These are phyloP conservation scores for Thaleichthys pacificus DNA, from an alignment of 2,797 vertebrate genomes.

Conservation along the genomic window DNA sequence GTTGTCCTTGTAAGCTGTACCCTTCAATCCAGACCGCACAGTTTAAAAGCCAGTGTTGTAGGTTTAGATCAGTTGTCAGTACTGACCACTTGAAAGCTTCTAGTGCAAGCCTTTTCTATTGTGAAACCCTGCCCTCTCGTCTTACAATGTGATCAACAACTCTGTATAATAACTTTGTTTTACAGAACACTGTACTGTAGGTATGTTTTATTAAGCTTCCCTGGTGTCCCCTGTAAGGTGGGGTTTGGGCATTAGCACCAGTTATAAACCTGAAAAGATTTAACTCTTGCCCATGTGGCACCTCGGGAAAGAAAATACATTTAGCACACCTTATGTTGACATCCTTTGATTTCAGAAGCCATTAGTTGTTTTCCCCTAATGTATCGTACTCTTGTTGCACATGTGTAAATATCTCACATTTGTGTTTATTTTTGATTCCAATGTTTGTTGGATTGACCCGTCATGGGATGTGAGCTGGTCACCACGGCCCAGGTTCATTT, in stretches of 20 bases:
- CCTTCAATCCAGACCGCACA: slow-evolving; percentile 31
- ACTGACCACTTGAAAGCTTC: slow-evolving; percentile 58
- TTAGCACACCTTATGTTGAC: slow-evolving; percentile 22
- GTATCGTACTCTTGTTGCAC: slow-evolving; percentile 45
- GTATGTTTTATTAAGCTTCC: neutral
- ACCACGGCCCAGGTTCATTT: slow-evolving; percentile 22
- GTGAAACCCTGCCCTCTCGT: slow-evolving; percentile 39
- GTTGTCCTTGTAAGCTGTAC: slow-evolving; percentile 15
- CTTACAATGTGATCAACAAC: slow-evolving; percentile 25
- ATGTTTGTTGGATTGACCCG: slow-evolving; percentile 56
- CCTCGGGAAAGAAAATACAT: neutral
- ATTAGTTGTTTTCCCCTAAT: slow-evolving; percentile 16
- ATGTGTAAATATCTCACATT: slow-evolving; percentile 69
- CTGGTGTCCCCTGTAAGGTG: too few relatives aligned
- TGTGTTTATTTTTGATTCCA: slow-evolving; percentile 64
- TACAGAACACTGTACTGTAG: neutral
- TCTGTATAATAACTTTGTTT: neutral
- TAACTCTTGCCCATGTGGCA: slow-evolving; percentile 5
- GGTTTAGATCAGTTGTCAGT: slow-evolving; percentile 44
- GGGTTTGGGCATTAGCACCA: neutral
- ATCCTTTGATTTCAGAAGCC: slow-evolving; percentile 37
- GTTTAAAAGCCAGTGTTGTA: slow-evolving; percentile 60
- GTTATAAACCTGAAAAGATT: slow-evolving; percentile 43
- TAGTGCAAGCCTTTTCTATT: slow-evolving; percentile 59
- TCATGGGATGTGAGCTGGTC: slow-evolving; percentile 42